Base-by-base conservation (phyloP, 2,113 vertebrate genomes). In the Otolemur garnettii region DNA sequence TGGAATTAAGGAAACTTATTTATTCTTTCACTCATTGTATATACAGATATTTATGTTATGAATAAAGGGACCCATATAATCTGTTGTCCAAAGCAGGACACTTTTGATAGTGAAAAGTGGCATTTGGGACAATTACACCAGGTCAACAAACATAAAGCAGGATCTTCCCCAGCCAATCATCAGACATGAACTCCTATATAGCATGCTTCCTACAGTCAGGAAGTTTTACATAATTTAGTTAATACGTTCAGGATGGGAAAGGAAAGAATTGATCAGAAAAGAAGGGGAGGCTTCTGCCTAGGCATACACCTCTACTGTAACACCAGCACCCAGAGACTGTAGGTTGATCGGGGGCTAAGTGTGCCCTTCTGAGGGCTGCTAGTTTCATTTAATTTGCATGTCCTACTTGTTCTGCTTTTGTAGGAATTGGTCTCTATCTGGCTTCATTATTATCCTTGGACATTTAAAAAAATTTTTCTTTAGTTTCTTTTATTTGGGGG, bases 281-380 rank as follows among this genome's bases (percentile, higher is more conserved):
- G 92, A 90, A 24, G n/a, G 24, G 22, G 6, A 87, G 55, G 59
- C 18, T 28, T 85, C 72, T 53, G 62, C 55, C 55, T 69, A 93
- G 53, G 38, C 81, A 45, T 79, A 35, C 62, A n/a, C 77, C 87
- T 96, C 87, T 96, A 96, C 94, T 90, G 62, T 33, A 87, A 91
- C 71, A 64, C 87, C 77, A 89, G 90, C 92, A 91, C 90, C 74
- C 64, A 33, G 50, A 85, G 72, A 83, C 68, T 62, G 35, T 10
- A 53, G 57, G 85, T 94, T 97, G 95, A 94, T 96, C 89, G 95
- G 85, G 85, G 96, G 96, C 91, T 95, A 96, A 96, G 95, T 77
- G 89, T 83, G 88, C 83, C 86, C 79, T 92, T 59, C 50, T 92
- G 26, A 83, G 50, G 79, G 80, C 57, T 64, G 69, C 75, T 62